phyloP scores from a whole-genome alignment of 2,113 vertebrate species.

The Albula glossodonta region DNA sequence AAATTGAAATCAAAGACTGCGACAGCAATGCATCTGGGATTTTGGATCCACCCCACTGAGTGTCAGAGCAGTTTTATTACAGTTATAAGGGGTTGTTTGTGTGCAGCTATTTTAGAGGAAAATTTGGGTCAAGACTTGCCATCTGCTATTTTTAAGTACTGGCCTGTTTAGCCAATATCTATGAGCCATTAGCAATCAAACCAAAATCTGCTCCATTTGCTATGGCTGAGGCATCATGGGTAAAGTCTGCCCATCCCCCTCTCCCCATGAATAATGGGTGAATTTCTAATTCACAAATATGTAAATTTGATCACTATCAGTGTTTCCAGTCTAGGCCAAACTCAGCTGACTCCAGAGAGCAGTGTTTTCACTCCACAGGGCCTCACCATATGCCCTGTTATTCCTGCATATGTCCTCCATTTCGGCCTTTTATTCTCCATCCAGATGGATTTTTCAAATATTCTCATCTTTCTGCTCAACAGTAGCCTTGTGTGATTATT shows the following conservation, averaged over 20 bases:
- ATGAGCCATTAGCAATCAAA: constrained; percentile 55
- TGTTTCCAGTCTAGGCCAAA: not conserved
- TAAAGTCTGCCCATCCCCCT: not conserved
- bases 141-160: constrained; percentile 68
- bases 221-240: constrained; percentile 47
- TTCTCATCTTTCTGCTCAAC: too few species aligned
- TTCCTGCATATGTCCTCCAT: not conserved
- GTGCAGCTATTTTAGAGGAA: constrained; percentile 63
- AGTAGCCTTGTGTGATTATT: too few species aligned
- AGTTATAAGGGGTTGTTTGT: constrained; percentile 35
- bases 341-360: not conserved
- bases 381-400: too few species aligned
- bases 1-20: constrained; percentile 37
- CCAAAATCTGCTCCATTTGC: constrained; percentile 41
- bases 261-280: constrained; percentile 3
- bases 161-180: constrained; percentile 62
- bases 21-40: constrained; percentile 64
- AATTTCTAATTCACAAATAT: constrained; percentile 19
- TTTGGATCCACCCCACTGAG: constrained; percentile 46
- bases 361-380: too few species aligned
- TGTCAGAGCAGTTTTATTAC: constrained; percentile 50
- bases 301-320: not conserved
- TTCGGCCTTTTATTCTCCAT: constrained; percentile 26
- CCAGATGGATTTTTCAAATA: too few species aligned
- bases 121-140: constrained; percentile 69